A percentile compares a stretch with the other conserved stretches of the same genome.
Evolutionary conservation across 1,140 invertebrate genomes (phyloP).

Genomic region (Sesamia nonagrioides): DNA sequence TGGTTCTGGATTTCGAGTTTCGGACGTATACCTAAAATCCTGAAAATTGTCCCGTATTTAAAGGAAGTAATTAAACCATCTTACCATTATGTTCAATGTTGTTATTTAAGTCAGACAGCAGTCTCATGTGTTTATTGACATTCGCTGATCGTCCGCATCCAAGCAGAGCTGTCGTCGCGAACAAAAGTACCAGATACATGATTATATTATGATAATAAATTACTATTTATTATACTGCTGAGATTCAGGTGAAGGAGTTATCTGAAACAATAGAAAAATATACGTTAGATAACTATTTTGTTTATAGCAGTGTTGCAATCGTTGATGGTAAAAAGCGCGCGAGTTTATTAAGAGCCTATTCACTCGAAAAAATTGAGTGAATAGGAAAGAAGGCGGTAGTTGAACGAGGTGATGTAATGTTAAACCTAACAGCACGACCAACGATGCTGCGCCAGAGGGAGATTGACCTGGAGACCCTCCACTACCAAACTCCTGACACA

Average conservation of each 20-base stretch:
- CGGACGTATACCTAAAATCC: too few species aligned
- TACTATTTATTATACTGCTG: conserved; percentile 62
- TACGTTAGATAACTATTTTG: neutral
- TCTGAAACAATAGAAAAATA: conserved; percentile 60
- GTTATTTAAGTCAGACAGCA: conserved; percentile 68
- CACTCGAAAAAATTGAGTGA: too few species aligned
- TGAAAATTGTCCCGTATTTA: neutral
- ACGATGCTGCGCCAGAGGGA: too few species aligned
- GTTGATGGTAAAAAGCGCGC: too few species aligned
- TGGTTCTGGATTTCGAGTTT: too few species aligned
- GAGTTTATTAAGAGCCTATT: too few species aligned
- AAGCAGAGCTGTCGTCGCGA: conserved; percentile 69
- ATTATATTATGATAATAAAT: conserved; percentile 35
- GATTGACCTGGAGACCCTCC: too few species aligned
- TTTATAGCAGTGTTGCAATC: too few species aligned
- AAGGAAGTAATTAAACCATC: conserved; percentile 28
- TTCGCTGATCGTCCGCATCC: conserved; percentile 60
- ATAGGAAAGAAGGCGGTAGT: too few species aligned
- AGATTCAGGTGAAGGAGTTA: conserved; percentile 67
- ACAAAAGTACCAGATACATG: conserved; percentile 72
- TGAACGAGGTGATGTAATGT: too few species aligned
- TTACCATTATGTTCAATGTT: conserved; percentile 71
- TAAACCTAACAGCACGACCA: too few species aligned
- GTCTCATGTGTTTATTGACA: conserved; percentile 72
- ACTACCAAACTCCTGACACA: too few species aligned